Base-by-base conservation (phyloP, 2,797 vertebrate species). In the Todus mexicanus region DNA sequence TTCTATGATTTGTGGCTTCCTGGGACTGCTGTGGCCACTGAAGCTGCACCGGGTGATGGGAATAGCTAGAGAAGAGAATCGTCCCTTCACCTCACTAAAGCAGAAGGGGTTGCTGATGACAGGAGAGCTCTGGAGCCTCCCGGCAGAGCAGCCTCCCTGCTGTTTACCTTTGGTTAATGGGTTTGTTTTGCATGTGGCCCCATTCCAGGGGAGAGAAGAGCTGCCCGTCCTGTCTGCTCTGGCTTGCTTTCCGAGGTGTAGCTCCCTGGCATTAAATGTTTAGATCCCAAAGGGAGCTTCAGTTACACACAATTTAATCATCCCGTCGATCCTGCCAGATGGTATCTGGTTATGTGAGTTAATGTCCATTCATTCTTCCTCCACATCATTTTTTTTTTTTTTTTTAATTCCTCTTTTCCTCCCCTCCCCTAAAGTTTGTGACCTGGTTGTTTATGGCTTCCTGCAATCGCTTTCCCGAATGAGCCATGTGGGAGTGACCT, bases 141-240 rank as follows among this genome's bases (percentile, higher is more conserved):
- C 43, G 51, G 54, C 61, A 17, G 57, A 15, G 45, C 68, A 8
- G n/a, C 6, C 13, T 42, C 26, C 22, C 11, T 4, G 29, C 31
- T 42, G 10, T 68, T 77, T n/a, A 38, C 47, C 26, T 51, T 23
- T 10, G 33, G 29, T 19, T 42, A 63, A 47, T 35, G n/a, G 59
- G 3, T 10, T 43, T 56, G n/a, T 79, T 63, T 66, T 25, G 83
- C 3, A 1, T 25, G 13, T 0, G 4, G 35, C 43, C 20, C 15
- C 0, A 5, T 87, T 77, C 33, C 42, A 19, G 54, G 54, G 85
- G 37, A 66, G 80, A 48, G 43, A 25, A 42, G 33, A 7, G 25
- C 45, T 26, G 53, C 7, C 47, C 0, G 0, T 61, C 31, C 80
- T n/a, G 50, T 31, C 59, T 42, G 53, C 0, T 0, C 43, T 31